These are phyloP conservation scores for Penaeus chinensis DNA, from an alignment of 1,140 invertebrate genomes.

Conservation along the genomic window DNA sequence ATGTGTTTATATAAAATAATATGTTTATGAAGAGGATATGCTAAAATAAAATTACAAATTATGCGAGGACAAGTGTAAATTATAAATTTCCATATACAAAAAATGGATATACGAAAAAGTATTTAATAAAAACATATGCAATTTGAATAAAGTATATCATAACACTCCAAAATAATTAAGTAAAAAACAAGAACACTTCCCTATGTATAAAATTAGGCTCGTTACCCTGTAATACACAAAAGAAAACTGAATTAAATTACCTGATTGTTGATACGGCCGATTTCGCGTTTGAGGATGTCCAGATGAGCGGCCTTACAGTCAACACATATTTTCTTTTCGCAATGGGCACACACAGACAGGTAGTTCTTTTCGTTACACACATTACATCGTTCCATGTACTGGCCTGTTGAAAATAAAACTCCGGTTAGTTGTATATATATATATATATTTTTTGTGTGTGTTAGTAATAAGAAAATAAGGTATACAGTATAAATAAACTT, in stretches of 20 bases:
- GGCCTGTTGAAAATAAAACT: slow-evolving; percentile 34
- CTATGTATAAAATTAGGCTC: too few relatives aligned
- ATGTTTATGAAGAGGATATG: too few relatives aligned
- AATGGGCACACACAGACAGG: slow-evolving; percentile 88
- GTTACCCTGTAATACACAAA: background rate
- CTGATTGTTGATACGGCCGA: slow-evolving; percentile 92
- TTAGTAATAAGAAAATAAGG: background rate
- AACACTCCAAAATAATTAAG: too few relatives aligned
- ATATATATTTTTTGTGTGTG: background rate
- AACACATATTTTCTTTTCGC: slow-evolving; percentile 91
- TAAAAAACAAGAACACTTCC: too few relatives aligned
- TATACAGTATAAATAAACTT: background rate
- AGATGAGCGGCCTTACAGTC: slow-evolving; percentile 93
- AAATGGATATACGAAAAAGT: too few relatives aligned
- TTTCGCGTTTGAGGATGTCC: slow-evolving; percentile 94
- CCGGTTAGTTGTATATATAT: background rate
- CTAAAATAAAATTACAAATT: too few relatives aligned
- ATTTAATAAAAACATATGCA: too few relatives aligned
- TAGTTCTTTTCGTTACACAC: slow-evolving; percentile 95
- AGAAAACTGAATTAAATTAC: slow-evolving; percentile 72
- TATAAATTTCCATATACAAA: too few relatives aligned
- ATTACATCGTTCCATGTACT: slow-evolving; percentile 61
- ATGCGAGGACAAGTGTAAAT: too few relatives aligned
- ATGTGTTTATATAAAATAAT: too few relatives aligned
- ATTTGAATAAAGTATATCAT: too few relatives aligned